Evolutionary conservation across 2,888 invertebrate species (phyloP).

Genomic region (Tolmerus cingulatus): DNA sequence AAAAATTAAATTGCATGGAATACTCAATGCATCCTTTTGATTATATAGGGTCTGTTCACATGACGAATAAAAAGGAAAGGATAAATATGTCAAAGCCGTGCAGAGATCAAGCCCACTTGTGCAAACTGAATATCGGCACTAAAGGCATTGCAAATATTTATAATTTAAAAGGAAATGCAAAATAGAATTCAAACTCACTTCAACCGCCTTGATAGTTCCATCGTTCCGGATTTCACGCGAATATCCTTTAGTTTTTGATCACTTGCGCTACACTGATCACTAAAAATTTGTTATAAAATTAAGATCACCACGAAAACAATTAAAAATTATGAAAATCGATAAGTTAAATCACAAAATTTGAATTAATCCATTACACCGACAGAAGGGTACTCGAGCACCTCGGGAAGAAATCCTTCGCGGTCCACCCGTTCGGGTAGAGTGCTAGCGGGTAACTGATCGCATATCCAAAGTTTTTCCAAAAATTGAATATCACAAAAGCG

Average conservation of each 20-base stretch:
- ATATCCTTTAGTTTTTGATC: constrained; percentile 9
- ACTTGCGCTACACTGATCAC: constrained; percentile 6
- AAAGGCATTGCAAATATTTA: not conserved
- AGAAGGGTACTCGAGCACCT: constrained; percentile 17
- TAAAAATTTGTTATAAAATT: not conserved
- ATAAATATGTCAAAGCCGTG: not conserved
- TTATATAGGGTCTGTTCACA: not conserved
- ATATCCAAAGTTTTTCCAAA: constrained; percentile 52
- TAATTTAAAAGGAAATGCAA: not conserved
- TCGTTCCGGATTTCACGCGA: constrained; percentile 50
- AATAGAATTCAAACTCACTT: constrained; percentile 56
- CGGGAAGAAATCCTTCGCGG: constrained; percentile 31
- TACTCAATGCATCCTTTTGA: not conserved
- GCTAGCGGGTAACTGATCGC: constrained; percentile 61
- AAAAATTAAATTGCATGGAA: not conserved
- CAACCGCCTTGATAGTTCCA: constrained; percentile 64
- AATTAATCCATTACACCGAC: constrained; percentile 37
- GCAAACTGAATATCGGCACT: not conserved
- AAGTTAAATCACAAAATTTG: not conserved
- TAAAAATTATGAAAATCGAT: not conserved
- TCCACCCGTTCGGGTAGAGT: constrained; percentile 59
- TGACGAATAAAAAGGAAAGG: not conserved
- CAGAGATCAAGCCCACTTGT: not conserved
- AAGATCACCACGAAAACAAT: not conserved
- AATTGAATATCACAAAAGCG: constrained; percentile 51